Evolutionary conservation across 2,888 invertebrate genomes (phyloP).

Genomic region (Rhamphomyia laevipes): DNA sequence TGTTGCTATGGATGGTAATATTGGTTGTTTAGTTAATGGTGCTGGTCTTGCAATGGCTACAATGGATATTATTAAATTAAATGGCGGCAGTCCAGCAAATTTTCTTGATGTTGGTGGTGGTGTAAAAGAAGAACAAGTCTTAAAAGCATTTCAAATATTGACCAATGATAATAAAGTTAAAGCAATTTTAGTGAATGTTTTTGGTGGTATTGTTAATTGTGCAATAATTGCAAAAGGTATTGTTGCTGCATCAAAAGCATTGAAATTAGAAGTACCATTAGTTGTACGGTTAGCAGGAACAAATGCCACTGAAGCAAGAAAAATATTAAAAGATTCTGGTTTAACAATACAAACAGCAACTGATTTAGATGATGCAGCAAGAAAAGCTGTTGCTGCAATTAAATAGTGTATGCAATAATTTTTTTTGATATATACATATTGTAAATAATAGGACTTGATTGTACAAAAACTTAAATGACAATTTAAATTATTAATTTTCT

Average conservation of each 20-base stretch:
- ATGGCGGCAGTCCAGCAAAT: conserved; percentile 95
- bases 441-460: too few relatives aligned
- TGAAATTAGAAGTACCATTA: conserved; percentile 72
- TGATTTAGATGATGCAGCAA: conserved; percentile 88
- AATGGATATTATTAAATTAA: conserved; percentile 96
- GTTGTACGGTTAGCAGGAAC: conserved; percentile 94
- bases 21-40: conserved; percentile 92
- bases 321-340: conserved; percentile 71
- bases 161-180: conserved; percentile 81
- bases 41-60: conserved; percentile 99
- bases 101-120: conserved; percentile 96
- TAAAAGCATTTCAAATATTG: conserved; percentile 82
- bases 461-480: too few relatives aligned
- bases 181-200: conserved; percentile 93
- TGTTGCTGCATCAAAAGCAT: conserved; percentile 71
- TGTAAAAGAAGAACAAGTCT: conserved; percentile 89
- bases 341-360: conserved; percentile 70
- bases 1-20: conserved; percentile 94
- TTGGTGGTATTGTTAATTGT: conserved; percentile 98
- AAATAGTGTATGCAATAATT: conserved; percentile 12
- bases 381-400: conserved; percentile 58
- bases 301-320: conserved; percentile 73
- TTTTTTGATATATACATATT: background rate
- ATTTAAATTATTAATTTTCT: too few relatives aligned
- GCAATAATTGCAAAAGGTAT: conserved; percentile 94